Conservation (phyloP, 2,888 invertebrate species). For the Pseudococcus longispinus region DNA sequence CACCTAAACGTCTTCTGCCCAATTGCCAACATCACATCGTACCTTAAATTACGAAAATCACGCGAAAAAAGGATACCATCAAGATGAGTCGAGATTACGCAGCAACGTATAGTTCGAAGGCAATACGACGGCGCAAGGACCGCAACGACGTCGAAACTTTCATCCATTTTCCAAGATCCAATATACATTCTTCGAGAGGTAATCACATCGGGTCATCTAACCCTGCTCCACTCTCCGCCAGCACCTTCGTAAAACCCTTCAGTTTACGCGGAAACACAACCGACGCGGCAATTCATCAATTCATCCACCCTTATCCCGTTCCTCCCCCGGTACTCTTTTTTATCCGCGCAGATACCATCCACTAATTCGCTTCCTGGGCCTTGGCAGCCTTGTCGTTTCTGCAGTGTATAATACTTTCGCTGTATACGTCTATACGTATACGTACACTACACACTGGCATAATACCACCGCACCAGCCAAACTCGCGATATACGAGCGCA, state of each 20-base stretch:
- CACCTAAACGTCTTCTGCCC: too few relatives aligned
- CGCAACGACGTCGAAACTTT: background rate
- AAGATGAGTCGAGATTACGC: too few relatives aligned
- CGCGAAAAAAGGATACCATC: too few relatives aligned
- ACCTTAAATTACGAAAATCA: too few relatives aligned
- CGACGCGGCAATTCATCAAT: conserved; percentile 1
- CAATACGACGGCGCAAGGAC: background rate
- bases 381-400: too few relatives aligned
- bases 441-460: background rate
- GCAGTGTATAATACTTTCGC: too few relatives aligned
- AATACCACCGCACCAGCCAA: background rate
- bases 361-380: background rate
- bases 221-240: background rate
- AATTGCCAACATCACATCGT: too few relatives aligned
- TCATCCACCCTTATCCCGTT: background rate
- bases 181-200: background rate
- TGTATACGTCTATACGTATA: too few relatives aligned
- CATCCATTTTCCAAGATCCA: background rate
- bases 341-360: background rate
- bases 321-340: background rate
- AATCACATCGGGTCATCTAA: background rate
- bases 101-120: too few relatives aligned
- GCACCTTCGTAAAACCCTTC: background rate
- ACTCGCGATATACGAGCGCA: background rate
- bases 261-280: background rate